Conservation (phyloP, 2,888 invertebrate genomes). For the Drosophila mercatorum region DNA sequence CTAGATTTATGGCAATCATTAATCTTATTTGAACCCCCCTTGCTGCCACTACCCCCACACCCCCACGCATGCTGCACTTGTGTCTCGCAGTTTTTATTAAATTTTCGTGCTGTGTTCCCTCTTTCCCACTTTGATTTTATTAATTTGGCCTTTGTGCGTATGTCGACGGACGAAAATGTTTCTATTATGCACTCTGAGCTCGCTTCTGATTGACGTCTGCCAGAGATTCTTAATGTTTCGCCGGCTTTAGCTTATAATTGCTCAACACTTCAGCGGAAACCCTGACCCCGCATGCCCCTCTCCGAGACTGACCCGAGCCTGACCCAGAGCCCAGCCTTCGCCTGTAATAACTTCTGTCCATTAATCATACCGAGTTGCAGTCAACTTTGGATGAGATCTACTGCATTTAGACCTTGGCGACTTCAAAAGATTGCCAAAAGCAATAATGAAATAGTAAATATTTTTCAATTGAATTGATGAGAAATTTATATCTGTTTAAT, state of each 20-base stretch:
- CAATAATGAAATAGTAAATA: not conserved
- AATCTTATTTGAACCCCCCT: constrained; percentile 80
- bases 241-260: constrained; percentile 71
- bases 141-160: constrained; percentile 72
- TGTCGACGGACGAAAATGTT: constrained; percentile 43
- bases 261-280: constrained; percentile 61
- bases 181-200: constrained; percentile 61
- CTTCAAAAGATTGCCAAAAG: not conserved
- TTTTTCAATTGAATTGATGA: too few species aligned
- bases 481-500: too few species aligned
- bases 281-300: not conserved
- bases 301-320: not conserved
- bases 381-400: constrained; percentile 39
- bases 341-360: constrained; percentile 40
- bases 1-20: constrained; percentile 85
- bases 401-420: constrained; percentile 42
- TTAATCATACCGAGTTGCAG: constrained; percentile 65
- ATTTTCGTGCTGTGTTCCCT: constrained; percentile 57
- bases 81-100: constrained; percentile 70
- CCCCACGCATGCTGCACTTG: constrained; percentile 54
- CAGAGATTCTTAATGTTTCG: constrained; percentile 74
- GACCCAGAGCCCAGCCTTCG: constrained; percentile 10
- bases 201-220: constrained; percentile 75
- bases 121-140: constrained; percentile 71
- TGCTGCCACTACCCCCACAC: constrained; percentile 11